Base-by-base conservation (phyloP, 92 coral and sea anemone species). In the Porites rus region DNA sequence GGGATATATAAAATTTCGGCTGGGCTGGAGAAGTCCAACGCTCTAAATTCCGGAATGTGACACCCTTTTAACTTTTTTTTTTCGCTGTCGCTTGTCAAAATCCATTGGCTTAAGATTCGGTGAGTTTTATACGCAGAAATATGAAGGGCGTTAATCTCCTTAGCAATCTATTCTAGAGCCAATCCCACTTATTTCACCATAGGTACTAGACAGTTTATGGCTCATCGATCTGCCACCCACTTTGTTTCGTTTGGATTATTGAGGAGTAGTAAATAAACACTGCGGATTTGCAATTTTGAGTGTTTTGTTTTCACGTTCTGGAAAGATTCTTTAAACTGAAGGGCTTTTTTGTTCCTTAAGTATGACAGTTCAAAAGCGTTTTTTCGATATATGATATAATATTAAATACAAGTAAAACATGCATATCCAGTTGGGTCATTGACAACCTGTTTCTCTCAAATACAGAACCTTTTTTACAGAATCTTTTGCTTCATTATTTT, bases 221-320 rank as follows among this genome's bases (percentile, higher is more conserved):
- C 7, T 13, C 43, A 14, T 24, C 5, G 3, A 46, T 24, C 51
- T 79, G 74, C 84, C 84, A 67, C 75, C 84, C 84, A 79, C 84
- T 67, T 46, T 8, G 65, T 20, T 66, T 22, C 12, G 46, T 38
- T 38, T 38, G 46, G 46, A 38, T 51, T n/a, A 46, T 21, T 38
- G 51, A 21, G 56, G 10, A n/a, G 6, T 12, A 17, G 54, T 10
- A 65, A 66, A 79, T 79, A 64, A 79, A 79, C 46, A 38, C 46
- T 38, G 46, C 46, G 46, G 6, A 4, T 4, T 4, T 38, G 46
- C 46, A 38, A 38, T 38, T 74, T 53, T 24, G 64, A 74, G n/a
- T 74, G 46, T 74, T 52, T 19, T 53, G 22, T 19, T 25, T 51
- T 52, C 74, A 69, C n/a, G 12, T 69, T 52, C 24, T 52, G 13